phyloP scores from a whole-genome alignment of 30 jellyfish, hydroid and myxozoan species.

The Aurelia sp. region DNA sequence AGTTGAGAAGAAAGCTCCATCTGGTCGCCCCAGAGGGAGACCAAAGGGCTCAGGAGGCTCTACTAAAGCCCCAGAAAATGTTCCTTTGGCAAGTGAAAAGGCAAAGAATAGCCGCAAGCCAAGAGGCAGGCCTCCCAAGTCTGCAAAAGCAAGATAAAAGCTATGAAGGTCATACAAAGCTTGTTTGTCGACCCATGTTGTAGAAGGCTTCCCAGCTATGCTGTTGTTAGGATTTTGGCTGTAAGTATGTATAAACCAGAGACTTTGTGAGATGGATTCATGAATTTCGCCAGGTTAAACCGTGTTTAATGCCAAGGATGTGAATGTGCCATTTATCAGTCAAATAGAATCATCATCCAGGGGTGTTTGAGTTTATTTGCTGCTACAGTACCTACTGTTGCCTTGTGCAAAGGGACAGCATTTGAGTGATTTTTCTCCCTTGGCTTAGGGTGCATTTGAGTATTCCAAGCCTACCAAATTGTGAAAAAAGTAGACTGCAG shows the following conservation, averaged over 20 bases:
- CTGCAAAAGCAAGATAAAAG: neutral
- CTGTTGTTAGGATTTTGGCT: constrained; percentile 19
- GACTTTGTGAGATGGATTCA: too few relatives aligned
- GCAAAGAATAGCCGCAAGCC: constrained; percentile 38
- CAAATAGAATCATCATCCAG: too few relatives aligned
- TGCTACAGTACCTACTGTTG: too few relatives aligned
- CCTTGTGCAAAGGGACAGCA: too few relatives aligned
- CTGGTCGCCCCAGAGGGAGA: constrained; percentile 62
- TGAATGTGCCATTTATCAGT: too few relatives aligned
- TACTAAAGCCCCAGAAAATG: constrained; percentile 43
- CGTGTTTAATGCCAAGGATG: neutral
- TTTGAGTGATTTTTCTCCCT: too few relatives aligned
- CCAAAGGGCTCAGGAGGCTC: constrained; percentile 48
- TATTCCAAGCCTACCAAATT: too few relatives aligned
- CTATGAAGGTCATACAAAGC: neutral
- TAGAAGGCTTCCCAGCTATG: neutral
- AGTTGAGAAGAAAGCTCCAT: constrained; percentile 28
- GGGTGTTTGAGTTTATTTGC: too few relatives aligned
- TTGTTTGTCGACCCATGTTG: neutral
- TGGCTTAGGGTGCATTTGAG: too few relatives aligned
- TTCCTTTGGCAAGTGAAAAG: constrained; percentile 61
- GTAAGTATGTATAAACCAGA: constrained; percentile 2
- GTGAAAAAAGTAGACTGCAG: too few relatives aligned
- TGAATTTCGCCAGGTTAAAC: neutral
- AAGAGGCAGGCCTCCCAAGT: constrained; percentile 43